These are phyloP conservation scores for Plusia festucae DNA, from an alignment of 2,888 invertebrate species.

Conservation along the genomic window DNA sequence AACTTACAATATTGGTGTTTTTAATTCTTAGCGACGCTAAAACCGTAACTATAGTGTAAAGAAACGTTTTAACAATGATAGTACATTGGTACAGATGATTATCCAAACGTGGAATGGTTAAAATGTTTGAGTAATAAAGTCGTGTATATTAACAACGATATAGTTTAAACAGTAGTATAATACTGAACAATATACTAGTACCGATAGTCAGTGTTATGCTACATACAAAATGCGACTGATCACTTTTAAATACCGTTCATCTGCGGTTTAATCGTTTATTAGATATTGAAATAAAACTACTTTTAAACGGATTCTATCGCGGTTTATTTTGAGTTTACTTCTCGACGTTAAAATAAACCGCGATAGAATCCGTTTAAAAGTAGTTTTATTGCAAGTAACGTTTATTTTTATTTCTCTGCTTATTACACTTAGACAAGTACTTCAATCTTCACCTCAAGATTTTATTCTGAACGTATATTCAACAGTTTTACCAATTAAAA, in stretches of 20 bases:
- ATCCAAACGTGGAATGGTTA: conserved; percentile 79
- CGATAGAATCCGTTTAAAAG: too few species aligned
- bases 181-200: conserved; percentile 42
- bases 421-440: too few species aligned
- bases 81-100: conserved; percentile 33
- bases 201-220: not conserved
- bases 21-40: conserved; percentile 69
- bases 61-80: conserved; percentile 30
- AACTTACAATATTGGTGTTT: conserved; percentile 79
- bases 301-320: too few species aligned
- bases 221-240: not conserved
- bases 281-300: too few species aligned
- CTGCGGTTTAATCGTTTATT: not conserved
- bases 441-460: too few species aligned
- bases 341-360: too few species aligned
- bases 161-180: conserved; percentile 46
- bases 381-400: too few species aligned
- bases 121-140: conserved; percentile 83
- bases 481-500: too few species aligned
- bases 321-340: too few species aligned
- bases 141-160: conserved; percentile 74
- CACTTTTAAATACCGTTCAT: not conserved
- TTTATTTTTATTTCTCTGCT: not conserved
- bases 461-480: too few species aligned
- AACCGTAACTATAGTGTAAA: conserved; percentile 46